Conservation (phyloP, 35 echinoderm and acorn worm genomes). For the Strongylocentrotus purpuratus region DNA sequence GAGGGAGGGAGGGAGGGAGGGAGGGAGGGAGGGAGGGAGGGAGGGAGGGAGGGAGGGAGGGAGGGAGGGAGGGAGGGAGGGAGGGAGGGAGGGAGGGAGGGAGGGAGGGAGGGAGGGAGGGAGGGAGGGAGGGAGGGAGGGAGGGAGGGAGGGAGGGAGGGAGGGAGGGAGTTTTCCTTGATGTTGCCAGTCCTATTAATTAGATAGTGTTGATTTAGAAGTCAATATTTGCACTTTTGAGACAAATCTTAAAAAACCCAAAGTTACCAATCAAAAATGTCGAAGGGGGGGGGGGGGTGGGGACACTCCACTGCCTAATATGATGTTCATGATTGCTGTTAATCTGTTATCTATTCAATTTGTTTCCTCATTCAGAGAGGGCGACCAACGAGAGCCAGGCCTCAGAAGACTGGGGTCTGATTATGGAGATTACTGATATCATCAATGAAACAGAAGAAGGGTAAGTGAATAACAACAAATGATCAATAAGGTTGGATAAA, state of each 20-base stretch:
- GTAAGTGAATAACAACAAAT: constrained; percentile 49
- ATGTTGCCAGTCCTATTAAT: neutral
- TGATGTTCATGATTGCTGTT: neutral
- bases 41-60: too few species aligned
- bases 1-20: too few species aligned
- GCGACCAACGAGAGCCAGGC: constrained; percentile 85
- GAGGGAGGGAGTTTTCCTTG: too few species aligned
- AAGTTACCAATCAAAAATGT: neutral
- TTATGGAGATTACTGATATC: constrained; percentile 98
- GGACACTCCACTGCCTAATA: neutral
- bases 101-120: too few species aligned
- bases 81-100: too few species aligned
- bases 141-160: too few species aligned
- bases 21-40: too few species aligned
- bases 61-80: too few species aligned
- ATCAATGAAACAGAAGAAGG: constrained; percentile 98
- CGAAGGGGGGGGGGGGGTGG: neutral
- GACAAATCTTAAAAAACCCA: neutral
- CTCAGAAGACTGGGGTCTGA: constrained; percentile 96
- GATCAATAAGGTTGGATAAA: too few species aligned
- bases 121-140: too few species aligned
- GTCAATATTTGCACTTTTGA: neutral
- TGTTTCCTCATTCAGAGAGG: constrained; percentile 63
- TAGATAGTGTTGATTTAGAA: neutral
- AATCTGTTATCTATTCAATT: constrained; percentile 1